Evolutionary conservation across 30 jellyfish, hydroid and myxozoan species (phyloP), one percentile per base, ranked within the genome.

Genomic region (Mastigias papua): DNA sequence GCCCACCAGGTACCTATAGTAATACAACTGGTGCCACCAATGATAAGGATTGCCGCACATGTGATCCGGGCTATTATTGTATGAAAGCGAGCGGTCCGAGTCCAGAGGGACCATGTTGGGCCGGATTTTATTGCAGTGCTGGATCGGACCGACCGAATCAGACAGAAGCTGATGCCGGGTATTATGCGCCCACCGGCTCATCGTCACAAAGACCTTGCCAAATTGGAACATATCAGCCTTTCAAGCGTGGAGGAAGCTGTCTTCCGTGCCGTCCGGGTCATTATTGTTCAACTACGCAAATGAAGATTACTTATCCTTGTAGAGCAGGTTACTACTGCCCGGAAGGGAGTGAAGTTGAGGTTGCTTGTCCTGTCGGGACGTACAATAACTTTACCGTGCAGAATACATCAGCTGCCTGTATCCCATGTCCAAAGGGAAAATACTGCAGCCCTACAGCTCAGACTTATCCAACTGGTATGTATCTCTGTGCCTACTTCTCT

Each of bases 101-200:
- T 37, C 99, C 99, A 25, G 98, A 96, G 73, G 99, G 99, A n/a
- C 98, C 99, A 61, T 96, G 99, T 73, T 71, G 81, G 79, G 92
- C 97, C 28, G 99, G 99, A 5, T 88, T 86, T 69, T 96, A 96
- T 62, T 96, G 99, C 80, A 66, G 90, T n/a, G 88, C 91, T 20
- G 99, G 99, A 23, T 90, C 99, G 0, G 75, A 22, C 26, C 46
- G 69, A n/a, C 98, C 98, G 25, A 96, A 81, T 50, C 92, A 96
- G 69, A 82, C 92, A 0, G 98, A 86, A 48, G 89, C 98, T 1
- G 98, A 90, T 30, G 88, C 97, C 17, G 99, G 99, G 15, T 79
- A 62, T 75, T 96, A 90, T 73, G 98, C 99, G 2, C 98, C 98
- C 15, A 73, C 67, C 26, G 99, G 99, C 22, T 96, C 99, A 11